A percentile compares a stretch with the other conserved stretches of the same genome.
Conservation (phyloP, 2,113 vertebrate species). For the Pantherophis guttatus region DNA sequence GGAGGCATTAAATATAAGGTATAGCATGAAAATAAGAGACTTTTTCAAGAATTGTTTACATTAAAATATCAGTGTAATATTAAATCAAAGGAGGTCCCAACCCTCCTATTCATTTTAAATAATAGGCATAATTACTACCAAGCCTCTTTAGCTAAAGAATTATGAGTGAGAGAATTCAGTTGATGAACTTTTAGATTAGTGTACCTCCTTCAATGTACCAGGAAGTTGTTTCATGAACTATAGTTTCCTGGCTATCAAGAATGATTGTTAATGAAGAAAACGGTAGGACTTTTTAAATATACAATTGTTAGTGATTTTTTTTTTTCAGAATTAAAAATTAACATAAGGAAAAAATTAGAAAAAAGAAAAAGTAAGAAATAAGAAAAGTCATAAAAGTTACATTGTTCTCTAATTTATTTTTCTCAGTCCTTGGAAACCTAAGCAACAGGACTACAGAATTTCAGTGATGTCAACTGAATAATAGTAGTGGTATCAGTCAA, state of each 20-base stretch:
- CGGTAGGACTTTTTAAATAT: background rate
- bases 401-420: background rate
- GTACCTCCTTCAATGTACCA: background rate
- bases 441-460: background rate
- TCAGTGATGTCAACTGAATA: background rate
- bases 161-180: background rate
- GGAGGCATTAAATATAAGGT: slow-evolving; percentile 93
- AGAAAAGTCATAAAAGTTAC: background rate
- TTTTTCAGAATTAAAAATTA: background rate
- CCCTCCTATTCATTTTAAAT: background rate
- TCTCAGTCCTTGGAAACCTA: background rate
- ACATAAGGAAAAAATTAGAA: background rate
- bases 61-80: background rate
- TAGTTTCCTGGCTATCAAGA: background rate
- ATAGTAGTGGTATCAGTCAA: background rate
- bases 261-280: background rate
- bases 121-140: background rate
- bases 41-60: background rate
- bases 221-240: background rate
- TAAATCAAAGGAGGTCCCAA: background rate
- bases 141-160: background rate
- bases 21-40: slow-evolving; percentile 4
- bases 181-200: background rate
- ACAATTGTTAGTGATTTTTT: background rate
- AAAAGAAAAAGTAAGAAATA: background rate